Conservation (phyloP, 1,140 invertebrate species). For the Steinernema feltiae region DNA sequence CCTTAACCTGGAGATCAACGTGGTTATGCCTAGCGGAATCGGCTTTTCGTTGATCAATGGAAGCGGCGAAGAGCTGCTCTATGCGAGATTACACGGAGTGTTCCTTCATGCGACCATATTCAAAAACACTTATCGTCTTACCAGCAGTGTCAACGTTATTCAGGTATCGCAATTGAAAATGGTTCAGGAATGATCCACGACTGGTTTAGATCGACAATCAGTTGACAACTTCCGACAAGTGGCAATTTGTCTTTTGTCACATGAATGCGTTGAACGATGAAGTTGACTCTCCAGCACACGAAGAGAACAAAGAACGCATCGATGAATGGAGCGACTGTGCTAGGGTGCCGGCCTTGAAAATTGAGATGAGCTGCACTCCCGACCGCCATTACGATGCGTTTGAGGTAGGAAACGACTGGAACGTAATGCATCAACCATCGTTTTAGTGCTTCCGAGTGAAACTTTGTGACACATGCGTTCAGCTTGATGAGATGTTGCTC, state of each 20-base stretch:
- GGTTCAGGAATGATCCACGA: neutral
- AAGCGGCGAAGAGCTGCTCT: conserved; percentile 76
- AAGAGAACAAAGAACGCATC: neutral
- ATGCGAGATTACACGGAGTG: conserved; percentile 63
- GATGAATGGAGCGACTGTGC: neutral
- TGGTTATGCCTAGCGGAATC: conserved; percentile 65
- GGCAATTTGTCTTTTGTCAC: conserved; percentile 72
- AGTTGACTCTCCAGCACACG: neutral
- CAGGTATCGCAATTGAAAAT: conserved; percentile 64
- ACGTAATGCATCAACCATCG: conserved; percentile 52
- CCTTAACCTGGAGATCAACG: conserved; percentile 20
- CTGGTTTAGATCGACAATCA: conserved; percentile 72
- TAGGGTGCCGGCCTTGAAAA: conserved; percentile 42
- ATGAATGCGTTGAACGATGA: conserved; percentile 27
- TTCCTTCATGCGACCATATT: conserved; percentile 67
- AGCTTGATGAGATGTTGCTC: conserved; percentile 79
- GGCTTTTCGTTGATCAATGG: conserved; percentile 76
- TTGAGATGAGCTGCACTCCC: conserved; percentile 52
- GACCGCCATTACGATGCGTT: conserved; percentile 52
- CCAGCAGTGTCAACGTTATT: conserved; percentile 71
- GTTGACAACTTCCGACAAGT: conserved; percentile 71
- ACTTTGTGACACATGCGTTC: conserved; percentile 74
- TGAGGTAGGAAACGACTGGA: conserved; percentile 34
- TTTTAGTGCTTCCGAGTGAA: conserved; percentile 72
- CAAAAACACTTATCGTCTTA: conserved; percentile 66